Percentiles rank a stretch among this genome's conserved stretches.
phyloP scores from a whole-genome alignment of 2,888 invertebrate genomes.

The Drosophila mimica region DNA sequence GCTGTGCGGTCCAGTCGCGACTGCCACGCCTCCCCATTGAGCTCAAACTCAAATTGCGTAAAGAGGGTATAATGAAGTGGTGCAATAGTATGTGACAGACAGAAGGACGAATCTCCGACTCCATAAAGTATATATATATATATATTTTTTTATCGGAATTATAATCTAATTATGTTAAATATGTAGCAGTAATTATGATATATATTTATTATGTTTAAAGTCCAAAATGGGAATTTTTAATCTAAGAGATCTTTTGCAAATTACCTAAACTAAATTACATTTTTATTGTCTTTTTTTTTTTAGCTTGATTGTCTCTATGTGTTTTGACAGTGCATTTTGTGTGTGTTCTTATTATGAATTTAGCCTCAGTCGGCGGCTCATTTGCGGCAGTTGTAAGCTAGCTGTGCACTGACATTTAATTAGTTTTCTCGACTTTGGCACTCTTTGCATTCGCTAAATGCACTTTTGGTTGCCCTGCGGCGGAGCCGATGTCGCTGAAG shows the following conservation, averaged over 20 bases:
- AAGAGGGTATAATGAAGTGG: not conserved
- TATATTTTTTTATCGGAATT: not conserved
- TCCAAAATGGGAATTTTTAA: not conserved
- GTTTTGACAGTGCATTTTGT: slow-evolving; percentile 5
- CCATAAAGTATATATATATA: not conserved
- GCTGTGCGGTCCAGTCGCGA: slow-evolving; percentile 34
- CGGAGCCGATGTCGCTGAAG: slow-evolving; percentile 13
- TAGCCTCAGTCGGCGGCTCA: slow-evolving; percentile 50
- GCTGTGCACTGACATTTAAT: slow-evolving; percentile 61
- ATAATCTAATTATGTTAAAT: not conserved
- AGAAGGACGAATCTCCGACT: not conserved
- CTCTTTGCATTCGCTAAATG: slow-evolving; percentile 60
- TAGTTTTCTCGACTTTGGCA: slow-evolving; percentile 68
- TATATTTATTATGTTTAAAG: not conserved
- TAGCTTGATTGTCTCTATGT: no score
- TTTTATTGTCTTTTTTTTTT: not conserved
- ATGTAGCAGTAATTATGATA: not conserved
- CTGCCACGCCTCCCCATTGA: slow-evolving; percentile 34
- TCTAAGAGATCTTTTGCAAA: not conserved
- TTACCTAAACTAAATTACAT: not conserved
- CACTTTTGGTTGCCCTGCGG: slow-evolving; percentile 59
- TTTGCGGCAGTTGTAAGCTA: slow-evolving; percentile 51
- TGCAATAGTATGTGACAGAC: not conserved
- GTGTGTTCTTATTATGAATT: slow-evolving; percentile 48
- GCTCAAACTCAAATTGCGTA: not conserved